Evolutionary conservation across 1,140 invertebrate species (phyloP), one percentile per base, ranked within the genome.

Genomic region (Drosophila ambigua): DNA sequence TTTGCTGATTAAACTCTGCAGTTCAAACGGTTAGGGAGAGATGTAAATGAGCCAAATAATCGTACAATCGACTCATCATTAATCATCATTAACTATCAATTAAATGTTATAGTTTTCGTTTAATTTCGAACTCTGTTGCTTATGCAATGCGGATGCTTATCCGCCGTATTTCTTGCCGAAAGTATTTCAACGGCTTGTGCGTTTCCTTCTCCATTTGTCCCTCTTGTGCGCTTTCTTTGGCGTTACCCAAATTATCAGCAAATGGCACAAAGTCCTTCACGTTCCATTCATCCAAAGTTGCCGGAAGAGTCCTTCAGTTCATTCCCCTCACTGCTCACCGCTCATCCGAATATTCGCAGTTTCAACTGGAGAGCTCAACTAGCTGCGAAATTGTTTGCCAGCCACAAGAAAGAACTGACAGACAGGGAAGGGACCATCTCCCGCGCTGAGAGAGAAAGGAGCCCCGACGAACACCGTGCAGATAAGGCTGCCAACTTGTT

Each of bases 401-500:
- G 8, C 66, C 59, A 76, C 66, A 57, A 57, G 13, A 78, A 72
- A 66, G 53, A 77, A 65, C 71, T 49, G 35, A 41, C 69, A 41
- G 45, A 66, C 51, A 63, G 26, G 35, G 52, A 66, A 49, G 49
- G 35, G 20, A 51, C 20, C 20, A 20, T 20, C 20, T 20, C 20
- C 20, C 20, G 20, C 20, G 20, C 1, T 2, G 20, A 20, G 20
- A 20, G 41, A 31, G 28, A 66, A 60, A 77, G 52, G 51, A 80
- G 44, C 64, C 60, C 67, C 65, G 65, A 64, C 57, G 65, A 11
- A 68, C 77, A 69, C 63, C 62, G 59, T 60, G 57, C 43, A 88
- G 82, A 87, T 87, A 87, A 87, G 82, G 77, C 60, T 58, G 74
- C 79, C 79, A 88, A 88, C 78, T 87, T 85, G 81, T 85, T 85